These are phyloP conservation scores for Asarcornis scutulata DNA, from an alignment of 2,113 vertebrate genomes.

Conservation along the genomic window DNA sequence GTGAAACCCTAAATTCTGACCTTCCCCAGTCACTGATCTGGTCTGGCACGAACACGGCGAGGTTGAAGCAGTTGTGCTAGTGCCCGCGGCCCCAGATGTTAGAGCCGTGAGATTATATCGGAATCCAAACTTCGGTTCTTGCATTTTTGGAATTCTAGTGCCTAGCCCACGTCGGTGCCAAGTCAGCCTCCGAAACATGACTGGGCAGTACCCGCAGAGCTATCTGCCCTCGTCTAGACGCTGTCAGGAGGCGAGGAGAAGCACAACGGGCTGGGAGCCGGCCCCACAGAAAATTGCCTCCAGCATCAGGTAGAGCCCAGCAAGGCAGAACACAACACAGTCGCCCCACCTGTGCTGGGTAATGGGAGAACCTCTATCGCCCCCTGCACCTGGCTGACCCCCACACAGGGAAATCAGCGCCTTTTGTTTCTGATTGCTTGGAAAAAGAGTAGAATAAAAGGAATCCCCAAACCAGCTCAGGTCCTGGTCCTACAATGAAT, in stretches of 20 bases:
- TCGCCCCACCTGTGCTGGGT: not conserved
- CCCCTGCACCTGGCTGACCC: not conserved
- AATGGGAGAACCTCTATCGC: not conserved
- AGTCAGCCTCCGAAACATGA: conserved; percentile 15
- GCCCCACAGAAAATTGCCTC: not conserved
- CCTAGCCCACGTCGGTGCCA: not conserved
- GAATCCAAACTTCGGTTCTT: not conserved
- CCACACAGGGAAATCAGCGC: accelerated
- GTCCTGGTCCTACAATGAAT: not conserved
- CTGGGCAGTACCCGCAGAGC: conserved; percentile 5
- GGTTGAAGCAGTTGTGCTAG: not conserved
- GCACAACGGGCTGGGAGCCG: not conserved
- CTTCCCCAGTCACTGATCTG: not conserved
- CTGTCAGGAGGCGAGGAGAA: not conserved
- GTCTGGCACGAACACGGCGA: not conserved
- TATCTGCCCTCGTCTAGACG: conserved; percentile 34
- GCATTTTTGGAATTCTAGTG: conserved; percentile 19
- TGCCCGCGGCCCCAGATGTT: not conserved
- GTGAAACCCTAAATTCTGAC: not conserved
- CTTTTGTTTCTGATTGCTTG: not conserved
- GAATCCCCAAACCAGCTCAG: not conserved
- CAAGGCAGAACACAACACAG: not conserved
- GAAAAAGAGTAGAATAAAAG: not conserved
- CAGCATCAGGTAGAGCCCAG: not conserved
- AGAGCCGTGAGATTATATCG: not conserved